Conservation (phyloP, 2,797 vertebrate genomes). For the Prunella strophiata region DNA sequence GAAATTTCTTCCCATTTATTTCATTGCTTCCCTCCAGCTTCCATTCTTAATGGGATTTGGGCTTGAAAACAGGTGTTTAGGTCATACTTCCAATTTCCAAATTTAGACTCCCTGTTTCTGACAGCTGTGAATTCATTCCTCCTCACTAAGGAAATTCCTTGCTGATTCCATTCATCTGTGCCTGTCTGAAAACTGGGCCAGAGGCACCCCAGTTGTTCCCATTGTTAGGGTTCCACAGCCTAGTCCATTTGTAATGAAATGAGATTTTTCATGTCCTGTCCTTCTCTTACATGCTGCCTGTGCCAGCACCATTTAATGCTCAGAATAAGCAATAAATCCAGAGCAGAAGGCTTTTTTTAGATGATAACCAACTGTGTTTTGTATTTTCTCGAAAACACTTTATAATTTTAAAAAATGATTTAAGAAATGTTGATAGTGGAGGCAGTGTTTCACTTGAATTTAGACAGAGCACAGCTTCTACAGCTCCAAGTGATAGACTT, state of each 20-base stretch:
- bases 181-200: slow-evolving; percentile 16
- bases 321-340: slow-evolving; percentile 53
- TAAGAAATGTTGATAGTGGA: background rate
- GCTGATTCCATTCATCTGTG: slow-evolving; percentile 5
- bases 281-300: background rate
- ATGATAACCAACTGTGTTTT: slow-evolving; percentile 62
- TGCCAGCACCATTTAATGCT: slow-evolving; percentile 52
- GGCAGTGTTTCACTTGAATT: slow-evolving; percentile 20
- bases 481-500: background rate
- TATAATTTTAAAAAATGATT: slow-evolving; percentile 27
- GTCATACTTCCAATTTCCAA: slow-evolving; percentile 23
- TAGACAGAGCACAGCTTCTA: background rate
- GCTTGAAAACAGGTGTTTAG: slow-evolving; percentile 53
- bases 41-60: slow-evolving; percentile 36
- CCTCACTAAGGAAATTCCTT: slow-evolving; percentile 28
- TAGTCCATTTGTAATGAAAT: background rate
- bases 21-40: background rate
- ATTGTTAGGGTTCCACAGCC: slow-evolving; percentile 18
- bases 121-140: slow-evolving; percentile 11
- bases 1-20: slow-evolving; percentile 3
- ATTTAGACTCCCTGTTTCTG: slow-evolving; percentile 18
- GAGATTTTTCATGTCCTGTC: slow-evolving; percentile 40
- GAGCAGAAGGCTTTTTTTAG: slow-evolving; percentile 33
- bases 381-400: slow-evolving; percentile 60
- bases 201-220: slow-evolving; percentile 14